A percentile compares a stretch with the other conserved stretches of the same genome.
Evolutionary conservation across 2,888 invertebrate genomes (phyloP).

Genomic region (Pollenia griseotomentosa): DNA sequence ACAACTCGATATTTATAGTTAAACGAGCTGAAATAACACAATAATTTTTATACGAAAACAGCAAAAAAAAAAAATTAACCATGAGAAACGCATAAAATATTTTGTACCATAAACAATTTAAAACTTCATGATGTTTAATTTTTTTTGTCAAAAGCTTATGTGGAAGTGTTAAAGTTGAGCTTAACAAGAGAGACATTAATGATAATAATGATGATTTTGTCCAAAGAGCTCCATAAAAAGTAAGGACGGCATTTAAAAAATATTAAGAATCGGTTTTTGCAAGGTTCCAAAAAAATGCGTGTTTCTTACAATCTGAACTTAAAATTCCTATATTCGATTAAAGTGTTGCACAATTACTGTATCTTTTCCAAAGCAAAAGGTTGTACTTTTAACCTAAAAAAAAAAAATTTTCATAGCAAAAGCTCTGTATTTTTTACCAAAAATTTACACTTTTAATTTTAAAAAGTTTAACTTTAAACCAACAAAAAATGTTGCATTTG

Average conservation of each 20-base stretch:
- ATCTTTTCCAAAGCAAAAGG: no score
- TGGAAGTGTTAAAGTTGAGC: slow-evolving; percentile 43
- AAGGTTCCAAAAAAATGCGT: no score
- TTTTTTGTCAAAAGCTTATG: background rate
- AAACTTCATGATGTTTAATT: slow-evolving; percentile 34
- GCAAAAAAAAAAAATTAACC: slow-evolving; percentile 1
- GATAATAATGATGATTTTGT: background rate
- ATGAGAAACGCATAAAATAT: slow-evolving; percentile 44
- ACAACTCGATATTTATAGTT: slow-evolving; percentile 18
- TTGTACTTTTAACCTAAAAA: no score
- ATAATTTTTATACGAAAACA: slow-evolving; percentile 45
- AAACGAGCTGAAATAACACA: slow-evolving; percentile 51
- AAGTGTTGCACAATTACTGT: no score
- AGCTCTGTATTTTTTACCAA: no score
- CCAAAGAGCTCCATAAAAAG: background rate
- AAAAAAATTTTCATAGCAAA: no score
- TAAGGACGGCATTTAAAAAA: background rate
- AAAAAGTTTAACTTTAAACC: no score
- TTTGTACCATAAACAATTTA: slow-evolving; percentile 42
- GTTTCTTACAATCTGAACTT: no score
- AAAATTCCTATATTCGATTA: no score
- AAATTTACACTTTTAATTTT: no score
- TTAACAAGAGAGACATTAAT: background rate
- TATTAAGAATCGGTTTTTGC: no score
- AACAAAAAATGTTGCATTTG: no score